Percentiles rank a stretch among this genome's conserved stretches.
phyloP scores from a whole-genome alignment of 2,888 invertebrate species.

The Ditula angustiorana region DNA sequence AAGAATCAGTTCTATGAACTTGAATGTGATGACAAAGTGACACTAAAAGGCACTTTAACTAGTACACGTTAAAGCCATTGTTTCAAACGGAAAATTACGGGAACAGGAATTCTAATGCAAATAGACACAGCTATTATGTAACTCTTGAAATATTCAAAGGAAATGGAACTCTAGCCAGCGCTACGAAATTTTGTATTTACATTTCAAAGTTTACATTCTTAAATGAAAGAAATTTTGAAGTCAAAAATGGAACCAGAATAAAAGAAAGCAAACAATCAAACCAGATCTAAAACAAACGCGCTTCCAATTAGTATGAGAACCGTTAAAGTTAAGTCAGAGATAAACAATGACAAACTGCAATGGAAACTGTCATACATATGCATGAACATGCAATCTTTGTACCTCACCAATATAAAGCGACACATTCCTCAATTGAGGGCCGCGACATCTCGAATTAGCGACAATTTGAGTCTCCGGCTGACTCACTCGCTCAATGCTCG shows the following conservation, averaged over 20 bases:
- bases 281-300: constrained; percentile 16
- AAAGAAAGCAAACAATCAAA: not conserved
- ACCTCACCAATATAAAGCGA: constrained; percentile 61
- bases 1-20: too few relatives aligned
- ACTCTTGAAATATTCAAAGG: not conserved
- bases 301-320: constrained; percentile 10
- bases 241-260: not conserved
- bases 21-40: not conserved
- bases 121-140: constrained; percentile 22
- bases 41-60: not conserved
- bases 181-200: not conserved
- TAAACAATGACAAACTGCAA: constrained; percentile 25
- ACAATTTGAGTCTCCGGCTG: constrained; percentile 81
- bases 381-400: constrained; percentile 27
- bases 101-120: constrained; percentile 27
- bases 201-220: constrained; percentile 6
- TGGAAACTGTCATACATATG: constrained; percentile 21
- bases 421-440: constrained; percentile 83
- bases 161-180: not conserved
- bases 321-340: constrained; percentile 2
- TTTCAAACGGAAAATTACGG: not conserved
- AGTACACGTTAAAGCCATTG: constrained; percentile 6
- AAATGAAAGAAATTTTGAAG: not conserved
- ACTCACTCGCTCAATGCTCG: constrained; percentile 57
- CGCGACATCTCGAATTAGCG: constrained; percentile 80